Conservation (phyloP, 2,888 invertebrate species). For the Ichneumon xanthorius region DNA sequence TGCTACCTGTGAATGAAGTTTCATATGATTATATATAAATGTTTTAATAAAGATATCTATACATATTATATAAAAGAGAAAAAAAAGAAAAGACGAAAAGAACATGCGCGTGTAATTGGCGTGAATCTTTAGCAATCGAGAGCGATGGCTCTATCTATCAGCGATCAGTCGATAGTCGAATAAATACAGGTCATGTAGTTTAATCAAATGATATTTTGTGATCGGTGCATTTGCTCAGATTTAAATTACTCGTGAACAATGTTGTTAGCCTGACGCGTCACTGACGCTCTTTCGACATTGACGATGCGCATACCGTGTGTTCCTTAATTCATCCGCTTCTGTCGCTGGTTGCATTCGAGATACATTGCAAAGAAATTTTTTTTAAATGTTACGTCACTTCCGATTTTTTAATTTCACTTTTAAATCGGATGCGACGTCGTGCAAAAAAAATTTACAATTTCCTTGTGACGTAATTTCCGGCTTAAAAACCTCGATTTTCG, state of each 20-base stretch:
- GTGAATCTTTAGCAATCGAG: slow-evolving; percentile 64
- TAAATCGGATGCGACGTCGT: too few relatives aligned
- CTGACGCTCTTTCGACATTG: slow-evolving; percentile 14
- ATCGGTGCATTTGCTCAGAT: slow-evolving; percentile 29
- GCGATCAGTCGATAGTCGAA: slow-evolving; percentile 73
- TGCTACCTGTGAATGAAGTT: slow-evolving; percentile 82
- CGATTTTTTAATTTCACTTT: too few relatives aligned
- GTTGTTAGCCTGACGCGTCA: slow-evolving; percentile 22
- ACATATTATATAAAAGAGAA: slow-evolving; percentile 72
- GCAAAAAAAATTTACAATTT: too few relatives aligned
- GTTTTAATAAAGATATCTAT: slow-evolving; percentile 79
- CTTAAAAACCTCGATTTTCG: too few relatives aligned
- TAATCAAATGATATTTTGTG: slow-evolving; percentile 40
- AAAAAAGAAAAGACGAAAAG: slow-evolving; percentile 27
- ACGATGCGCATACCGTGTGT: neutral
- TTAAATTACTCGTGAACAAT: slow-evolving; percentile 25
- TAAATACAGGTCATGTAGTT: slow-evolving; percentile 69
- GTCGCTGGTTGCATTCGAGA: too few relatives aligned
- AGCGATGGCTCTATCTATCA: slow-evolving; percentile 62
- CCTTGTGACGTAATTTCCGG: too few relatives aligned
- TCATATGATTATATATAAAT: slow-evolving; percentile 80
- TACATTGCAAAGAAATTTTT: neutral
- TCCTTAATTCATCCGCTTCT: neutral
- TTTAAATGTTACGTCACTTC: too few relatives aligned
- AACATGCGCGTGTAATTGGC: slow-evolving; percentile 70